Conservation (phyloP, 2,888 invertebrate species). For the Spicauda simplicius region DNA sequence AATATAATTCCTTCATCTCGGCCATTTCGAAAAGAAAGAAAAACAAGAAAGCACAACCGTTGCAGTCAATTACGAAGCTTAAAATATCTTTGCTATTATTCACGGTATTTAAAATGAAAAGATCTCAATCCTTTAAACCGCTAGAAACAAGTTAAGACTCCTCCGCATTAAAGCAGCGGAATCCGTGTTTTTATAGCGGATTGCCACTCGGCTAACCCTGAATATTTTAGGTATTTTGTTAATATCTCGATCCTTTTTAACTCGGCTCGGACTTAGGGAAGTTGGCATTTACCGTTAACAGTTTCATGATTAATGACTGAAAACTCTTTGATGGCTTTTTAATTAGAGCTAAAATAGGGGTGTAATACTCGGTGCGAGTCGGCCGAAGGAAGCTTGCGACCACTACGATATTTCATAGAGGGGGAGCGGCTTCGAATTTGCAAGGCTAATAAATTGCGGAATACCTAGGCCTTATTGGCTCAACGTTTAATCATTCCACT, state of each 20-base stretch:
- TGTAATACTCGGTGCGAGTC: constrained; percentile 70
- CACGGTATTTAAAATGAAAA: constrained; percentile 67
- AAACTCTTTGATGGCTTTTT: constrained; percentile 86
- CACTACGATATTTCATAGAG: constrained; percentile 80
- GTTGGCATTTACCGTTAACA: constrained; percentile 82
- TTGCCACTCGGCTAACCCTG: constrained; percentile 77
- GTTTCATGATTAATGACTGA: constrained; percentile 85
- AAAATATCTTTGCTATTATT: constrained; percentile 75
- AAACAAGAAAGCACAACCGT: constrained; percentile 56
- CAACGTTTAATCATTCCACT: constrained; percentile 72
- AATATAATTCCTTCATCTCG: constrained; percentile 64
- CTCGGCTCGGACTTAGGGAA: constrained; percentile 67
- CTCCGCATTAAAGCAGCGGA: constrained; percentile 68
- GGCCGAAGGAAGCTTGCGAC: constrained; percentile 69
- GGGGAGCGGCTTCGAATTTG: constrained; percentile 76
- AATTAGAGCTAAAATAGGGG: constrained; percentile 85
- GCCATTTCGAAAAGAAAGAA: constrained; percentile 56
- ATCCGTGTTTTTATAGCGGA: constrained; percentile 71
- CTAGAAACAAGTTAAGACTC: constrained; percentile 75
- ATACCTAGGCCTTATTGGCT: constrained; percentile 83
- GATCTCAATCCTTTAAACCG: constrained; percentile 76
- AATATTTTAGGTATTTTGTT: constrained; percentile 81
- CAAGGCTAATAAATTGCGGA: constrained; percentile 84
- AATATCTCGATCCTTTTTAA: constrained; percentile 81
- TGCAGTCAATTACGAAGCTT: constrained; percentile 77